These are phyloP conservation scores for Cephus spinipes DNA, from an alignment of 2,888 invertebrate genomes.

Conservation along the genomic window DNA sequence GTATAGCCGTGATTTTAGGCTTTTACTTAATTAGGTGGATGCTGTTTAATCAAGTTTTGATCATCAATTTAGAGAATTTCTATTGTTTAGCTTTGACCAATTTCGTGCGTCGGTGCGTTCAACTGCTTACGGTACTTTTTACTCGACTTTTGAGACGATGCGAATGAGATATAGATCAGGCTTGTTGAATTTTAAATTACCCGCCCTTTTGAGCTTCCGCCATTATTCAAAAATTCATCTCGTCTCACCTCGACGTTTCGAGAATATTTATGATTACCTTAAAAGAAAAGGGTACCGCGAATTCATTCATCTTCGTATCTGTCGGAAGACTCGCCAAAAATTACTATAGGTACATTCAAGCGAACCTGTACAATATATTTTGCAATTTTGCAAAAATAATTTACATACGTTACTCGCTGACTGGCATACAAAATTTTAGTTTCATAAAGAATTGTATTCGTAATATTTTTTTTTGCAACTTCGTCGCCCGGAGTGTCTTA, in stretches of 20 bases:
- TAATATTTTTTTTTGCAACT: too few relatives aligned
- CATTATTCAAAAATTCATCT: background rate
- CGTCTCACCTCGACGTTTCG: background rate
- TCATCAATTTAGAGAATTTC: background rate
- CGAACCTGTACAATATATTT: background rate
- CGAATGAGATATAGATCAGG: background rate
- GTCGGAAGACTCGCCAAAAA: background rate
- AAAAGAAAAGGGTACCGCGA: background rate
- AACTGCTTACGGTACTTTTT: background rate
- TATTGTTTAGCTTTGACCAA: background rate
- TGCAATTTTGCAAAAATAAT: background rate
- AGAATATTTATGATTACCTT: background rate
- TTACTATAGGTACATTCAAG: background rate
- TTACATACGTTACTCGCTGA: background rate
- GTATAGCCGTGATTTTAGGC: background rate
- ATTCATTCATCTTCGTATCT: background rate
- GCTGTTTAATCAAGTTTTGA: background rate
- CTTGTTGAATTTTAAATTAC: background rate
- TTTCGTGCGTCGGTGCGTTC: background rate
- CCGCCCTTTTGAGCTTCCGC: background rate
- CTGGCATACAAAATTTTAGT: background rate
- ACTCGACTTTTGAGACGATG: background rate
- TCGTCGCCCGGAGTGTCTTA: background rate
- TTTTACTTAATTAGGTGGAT: background rate
- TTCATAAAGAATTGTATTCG: too few relatives aligned